Conservation (phyloP, 2,888 invertebrate genomes). For the Tanaodytes sp. region DNA sequence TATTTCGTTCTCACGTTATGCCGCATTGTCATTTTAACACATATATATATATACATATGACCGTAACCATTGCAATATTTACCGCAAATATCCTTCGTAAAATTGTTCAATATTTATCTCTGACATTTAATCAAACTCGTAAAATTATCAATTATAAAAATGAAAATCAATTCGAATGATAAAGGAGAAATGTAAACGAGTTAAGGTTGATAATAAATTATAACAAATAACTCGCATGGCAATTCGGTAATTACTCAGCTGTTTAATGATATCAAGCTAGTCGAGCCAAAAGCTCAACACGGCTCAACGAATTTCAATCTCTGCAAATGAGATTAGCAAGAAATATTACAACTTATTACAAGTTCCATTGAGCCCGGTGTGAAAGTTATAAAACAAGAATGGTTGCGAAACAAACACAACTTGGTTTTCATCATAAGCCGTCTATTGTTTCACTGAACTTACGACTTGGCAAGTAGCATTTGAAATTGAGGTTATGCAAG, state of each 20-base stretch:
- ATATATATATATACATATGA: no score
- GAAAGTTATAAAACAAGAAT: constrained; percentile 42
- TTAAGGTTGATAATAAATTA: background rate
- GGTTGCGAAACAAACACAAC: constrained; percentile 42
- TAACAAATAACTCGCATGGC: no score
- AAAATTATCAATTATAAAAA: no score
- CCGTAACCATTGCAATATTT: no score
- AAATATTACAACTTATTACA: constrained; percentile 46
- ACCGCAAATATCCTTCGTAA: no score
- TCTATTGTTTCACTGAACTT: constrained; percentile 61
- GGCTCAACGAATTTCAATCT: constrained; percentile 37
- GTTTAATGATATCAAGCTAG: constrained; percentile 29
- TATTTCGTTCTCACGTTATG: no score
- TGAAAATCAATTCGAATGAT: no score
- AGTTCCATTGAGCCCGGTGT: constrained; percentile 32
- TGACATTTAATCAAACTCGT: no score
- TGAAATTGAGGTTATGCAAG: constrained; percentile 48
- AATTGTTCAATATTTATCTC: no score
- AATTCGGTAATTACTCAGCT: no score
- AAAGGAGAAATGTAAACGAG: no score
- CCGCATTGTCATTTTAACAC: no score
- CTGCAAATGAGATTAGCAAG: constrained; percentile 40
- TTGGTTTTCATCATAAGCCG: constrained; percentile 55
- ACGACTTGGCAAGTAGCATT: constrained; percentile 57
- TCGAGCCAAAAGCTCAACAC: constrained; percentile 29